These are phyloP conservation scores for Xyrauchen texanus DNA, from an alignment of 2,113 vertebrate species.

Conservation along the genomic window DNA sequence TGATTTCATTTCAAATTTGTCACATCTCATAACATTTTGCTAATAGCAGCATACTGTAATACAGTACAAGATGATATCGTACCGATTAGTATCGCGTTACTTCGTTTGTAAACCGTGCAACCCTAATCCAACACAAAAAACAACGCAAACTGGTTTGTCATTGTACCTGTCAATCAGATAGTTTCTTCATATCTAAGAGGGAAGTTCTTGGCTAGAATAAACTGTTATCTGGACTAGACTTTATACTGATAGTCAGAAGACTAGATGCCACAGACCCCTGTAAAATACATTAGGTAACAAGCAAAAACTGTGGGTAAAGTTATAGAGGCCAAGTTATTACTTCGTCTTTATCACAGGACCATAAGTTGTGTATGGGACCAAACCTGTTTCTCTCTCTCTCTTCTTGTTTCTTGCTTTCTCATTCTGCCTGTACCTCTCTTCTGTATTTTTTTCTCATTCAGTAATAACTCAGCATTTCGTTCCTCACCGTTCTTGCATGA, in stretches of 20 bases:
- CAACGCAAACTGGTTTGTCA: background rate
- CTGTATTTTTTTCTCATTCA: background rate
- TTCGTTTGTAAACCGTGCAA: too few species aligned
- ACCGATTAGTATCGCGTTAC: too few species aligned
- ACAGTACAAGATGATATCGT: too few species aligned
- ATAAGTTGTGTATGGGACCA: conserved; percentile 63
- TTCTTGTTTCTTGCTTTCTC: background rate
- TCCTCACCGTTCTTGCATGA: conserved; percentile 72
- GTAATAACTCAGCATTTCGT: conserved; percentile 66
- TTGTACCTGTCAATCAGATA: background rate
- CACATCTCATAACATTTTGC: too few species aligned
- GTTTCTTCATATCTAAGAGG: background rate
- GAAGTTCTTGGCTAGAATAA: background rate
- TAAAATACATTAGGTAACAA: conserved; percentile 9
- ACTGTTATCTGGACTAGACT: background rate
- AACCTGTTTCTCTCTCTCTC: conserved; percentile 54
- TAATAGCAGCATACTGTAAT: too few species aligned
- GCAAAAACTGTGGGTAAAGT: conserved; percentile 16
- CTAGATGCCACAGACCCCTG: conserved; percentile 53
- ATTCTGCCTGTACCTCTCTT: background rate
- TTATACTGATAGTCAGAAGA: conserved; percentile 9
- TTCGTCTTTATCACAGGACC: conserved; percentile 59
- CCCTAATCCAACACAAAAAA: too few species aligned
- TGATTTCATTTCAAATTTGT: too few species aligned
- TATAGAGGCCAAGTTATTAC: conserved; percentile 19